Conservation (phyloP, 1,140 invertebrate genomes). For the Tetragonula clypearis region DNA sequence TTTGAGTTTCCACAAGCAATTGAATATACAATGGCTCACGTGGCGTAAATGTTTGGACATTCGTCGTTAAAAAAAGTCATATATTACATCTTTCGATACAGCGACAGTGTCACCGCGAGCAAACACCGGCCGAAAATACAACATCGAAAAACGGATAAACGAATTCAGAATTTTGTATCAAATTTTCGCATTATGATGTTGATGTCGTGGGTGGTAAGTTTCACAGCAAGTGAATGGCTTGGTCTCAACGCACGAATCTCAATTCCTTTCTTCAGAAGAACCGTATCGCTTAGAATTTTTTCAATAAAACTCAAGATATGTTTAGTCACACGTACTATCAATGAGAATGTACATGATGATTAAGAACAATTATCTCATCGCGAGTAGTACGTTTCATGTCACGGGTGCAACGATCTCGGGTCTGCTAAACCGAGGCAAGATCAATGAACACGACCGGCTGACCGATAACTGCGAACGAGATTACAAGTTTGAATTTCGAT, state of each 20-base stretch:
- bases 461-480: slow-evolving; percentile 38
- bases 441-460: slow-evolving; percentile 40
- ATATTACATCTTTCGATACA: no score
- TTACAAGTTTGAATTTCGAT: slow-evolving; percentile 29
- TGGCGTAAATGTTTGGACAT: background rate
- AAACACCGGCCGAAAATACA: background rate
- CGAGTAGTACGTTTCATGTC: slow-evolving; percentile 42
- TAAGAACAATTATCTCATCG: slow-evolving; percentile 49
- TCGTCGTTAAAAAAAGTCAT: no score
- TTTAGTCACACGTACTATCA: slow-evolving; percentile 26
- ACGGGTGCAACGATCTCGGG: slow-evolving; percentile 45
- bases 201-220: background rate
- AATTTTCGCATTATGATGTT: background rate
- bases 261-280: background rate
- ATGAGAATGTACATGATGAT: slow-evolving; percentile 35
- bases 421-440: slow-evolving; percentile 28
- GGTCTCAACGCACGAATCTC: background rate
- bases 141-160: background rate
- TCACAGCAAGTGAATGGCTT: background rate
- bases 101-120: no score
- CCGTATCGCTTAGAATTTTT: background rate
- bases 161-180: background rate
- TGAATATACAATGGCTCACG: background rate
- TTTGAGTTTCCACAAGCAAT: background rate
- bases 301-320: slow-evolving; percentile 4